These are phyloP conservation scores for Nudaria mundana DNA, from an alignment of 2,888 invertebrate species.

Conservation along the genomic window DNA sequence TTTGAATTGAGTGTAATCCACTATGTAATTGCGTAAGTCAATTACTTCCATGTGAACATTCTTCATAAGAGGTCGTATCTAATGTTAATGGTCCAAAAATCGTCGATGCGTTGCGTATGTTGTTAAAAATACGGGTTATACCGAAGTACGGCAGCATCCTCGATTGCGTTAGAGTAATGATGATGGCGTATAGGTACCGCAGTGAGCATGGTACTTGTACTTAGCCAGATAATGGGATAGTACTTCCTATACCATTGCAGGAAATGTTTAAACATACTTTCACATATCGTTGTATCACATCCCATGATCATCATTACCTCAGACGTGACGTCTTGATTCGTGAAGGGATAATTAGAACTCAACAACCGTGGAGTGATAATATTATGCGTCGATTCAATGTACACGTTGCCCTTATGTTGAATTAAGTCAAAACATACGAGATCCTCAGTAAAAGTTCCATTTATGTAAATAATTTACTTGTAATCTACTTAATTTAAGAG, in stretches of 20 bases:
- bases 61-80: slow-evolving; percentile 7
- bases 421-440: neutral
- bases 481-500: too few relatives aligned
- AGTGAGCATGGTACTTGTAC: slow-evolving; percentile 41
- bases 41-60: slow-evolving; percentile 9
- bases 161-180: slow-evolving; percentile 50
- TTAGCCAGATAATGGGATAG: slow-evolving; percentile 41
- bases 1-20: neutral
- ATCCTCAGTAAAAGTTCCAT: neutral
- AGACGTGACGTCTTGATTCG: slow-evolving; percentile 18
- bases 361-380: slow-evolving; percentile 15
- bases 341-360: slow-evolving; percentile 12
- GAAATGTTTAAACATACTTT: slow-evolving; percentile 53
- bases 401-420: too few relatives aligned
- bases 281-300: slow-evolving; percentile 38
- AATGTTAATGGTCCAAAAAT: slow-evolving; percentile 16
- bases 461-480: too few relatives aligned
- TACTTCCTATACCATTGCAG: slow-evolving; percentile 51
- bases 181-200: slow-evolving; percentile 45
- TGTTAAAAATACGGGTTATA: slow-evolving; percentile 25
- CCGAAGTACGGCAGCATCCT: slow-evolving; percentile 39
- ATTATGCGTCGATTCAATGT: slow-evolving; percentile 5
- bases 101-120: slow-evolving; percentile 7
- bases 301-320: slow-evolving; percentile 21
- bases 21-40: slow-evolving; percentile 3